Conservation (phyloP, 2,888 invertebrate species). For the Ennomos fuscantarius region DNA sequence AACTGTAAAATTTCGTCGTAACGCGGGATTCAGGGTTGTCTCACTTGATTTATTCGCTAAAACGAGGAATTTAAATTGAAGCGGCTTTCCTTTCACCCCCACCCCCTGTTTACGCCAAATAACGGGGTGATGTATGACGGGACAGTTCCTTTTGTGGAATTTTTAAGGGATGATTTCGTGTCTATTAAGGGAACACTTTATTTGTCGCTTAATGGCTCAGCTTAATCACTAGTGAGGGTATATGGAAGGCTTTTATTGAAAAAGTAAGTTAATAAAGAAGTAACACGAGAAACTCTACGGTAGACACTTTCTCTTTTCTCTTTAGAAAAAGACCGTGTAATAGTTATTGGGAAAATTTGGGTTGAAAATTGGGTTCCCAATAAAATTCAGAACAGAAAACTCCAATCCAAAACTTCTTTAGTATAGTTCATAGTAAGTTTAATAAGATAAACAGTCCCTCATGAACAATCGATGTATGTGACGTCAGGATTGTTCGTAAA, state of each 20-base stretch:
- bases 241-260: neutral
- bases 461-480: too few relatives aligned
- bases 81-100: constrained; percentile 17
- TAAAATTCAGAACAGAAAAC: too few relatives aligned
- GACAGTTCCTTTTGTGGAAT: constrained; percentile 19
- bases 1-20: constrained; percentile 11
- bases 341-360: too few relatives aligned
- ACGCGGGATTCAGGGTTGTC: constrained; percentile 20
- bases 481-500: too few relatives aligned
- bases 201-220: constrained; percentile 4
- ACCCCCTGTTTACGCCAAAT: constrained; percentile 11
- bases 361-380: too few relatives aligned
- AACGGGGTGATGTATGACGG: constrained; percentile 23
- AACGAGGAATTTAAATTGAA: constrained; percentile 39
- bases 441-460: too few relatives aligned
- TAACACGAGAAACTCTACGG: too few relatives aligned
- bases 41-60: constrained; percentile 37
- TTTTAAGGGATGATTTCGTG: constrained; percentile 12
- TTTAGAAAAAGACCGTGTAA: too few relatives aligned
- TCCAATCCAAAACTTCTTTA: too few relatives aligned
- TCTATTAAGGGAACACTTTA: constrained; percentile 10
- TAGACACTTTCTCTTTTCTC: too few relatives aligned
- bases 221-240: neutral
- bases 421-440: too few relatives aligned
- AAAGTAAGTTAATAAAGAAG: too few relatives aligned